These are phyloP conservation scores for Elanoides forficatus DNA, from an alignment of 2,113 vertebrate species.

Conservation along the genomic window DNA sequence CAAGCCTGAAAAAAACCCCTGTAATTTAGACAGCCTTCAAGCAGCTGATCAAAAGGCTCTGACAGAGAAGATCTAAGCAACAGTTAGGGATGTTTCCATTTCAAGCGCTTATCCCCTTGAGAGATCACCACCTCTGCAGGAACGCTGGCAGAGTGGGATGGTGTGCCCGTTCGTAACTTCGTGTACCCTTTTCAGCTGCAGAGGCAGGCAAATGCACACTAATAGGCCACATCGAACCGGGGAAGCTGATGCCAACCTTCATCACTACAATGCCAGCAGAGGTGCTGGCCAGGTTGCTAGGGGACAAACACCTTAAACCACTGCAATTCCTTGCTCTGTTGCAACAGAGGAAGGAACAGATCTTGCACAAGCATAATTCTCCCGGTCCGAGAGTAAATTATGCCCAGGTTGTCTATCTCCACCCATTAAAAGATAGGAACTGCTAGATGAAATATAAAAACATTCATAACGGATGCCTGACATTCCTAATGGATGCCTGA, in stretches of 20 bases:
- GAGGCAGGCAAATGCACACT: not conserved
- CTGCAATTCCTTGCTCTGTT: not conserved
- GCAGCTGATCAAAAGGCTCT: not conserved
- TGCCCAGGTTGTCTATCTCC: not conserved
- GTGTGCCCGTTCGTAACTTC: accelerated
- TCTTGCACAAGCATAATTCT: not conserved
- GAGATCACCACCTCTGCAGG: not conserved
- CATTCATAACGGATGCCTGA: not conserved
- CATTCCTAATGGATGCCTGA: not conserved
- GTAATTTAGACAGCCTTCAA: not conserved
- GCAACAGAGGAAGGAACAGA: not conserved
- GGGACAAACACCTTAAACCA: not conserved
- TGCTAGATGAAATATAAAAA: not conserved
- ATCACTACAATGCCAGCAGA: not conserved
- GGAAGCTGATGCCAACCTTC: not conserved
- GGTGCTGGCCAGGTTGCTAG: not conserved
- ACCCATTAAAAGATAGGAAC: not conserved
- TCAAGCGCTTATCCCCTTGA: not conserved
- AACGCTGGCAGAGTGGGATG: not conserved
- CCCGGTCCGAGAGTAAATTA: not conserved
- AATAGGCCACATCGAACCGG: not conserved
- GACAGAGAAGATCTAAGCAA: not conserved
- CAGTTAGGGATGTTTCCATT: not conserved
- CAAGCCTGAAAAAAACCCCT: not conserved
- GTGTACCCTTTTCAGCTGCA: not conserved